Evolutionary conservation across 1,140 invertebrate species (phyloP).

Genomic region (Copidosoma floridanum): DNA sequence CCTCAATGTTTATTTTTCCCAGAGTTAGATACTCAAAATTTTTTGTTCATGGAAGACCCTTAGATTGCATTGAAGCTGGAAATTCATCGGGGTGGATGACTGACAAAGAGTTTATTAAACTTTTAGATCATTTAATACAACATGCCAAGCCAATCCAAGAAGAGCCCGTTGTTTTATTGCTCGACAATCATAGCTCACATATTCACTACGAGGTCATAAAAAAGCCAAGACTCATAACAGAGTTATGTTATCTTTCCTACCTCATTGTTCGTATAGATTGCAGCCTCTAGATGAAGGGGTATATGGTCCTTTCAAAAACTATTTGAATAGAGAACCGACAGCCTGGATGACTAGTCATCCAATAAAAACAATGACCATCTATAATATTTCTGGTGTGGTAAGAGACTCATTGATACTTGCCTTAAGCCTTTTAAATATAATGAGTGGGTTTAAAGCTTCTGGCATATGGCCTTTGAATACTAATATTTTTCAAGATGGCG

Average conservation of each 20-base stretch:
- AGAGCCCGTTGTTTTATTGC: too few species aligned
- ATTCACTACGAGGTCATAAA: background rate
- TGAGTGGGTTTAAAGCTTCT: conserved; percentile 35
- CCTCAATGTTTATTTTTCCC: too few species aligned
- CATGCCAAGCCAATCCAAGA: too few species aligned
- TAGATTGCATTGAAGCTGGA: too few species aligned
- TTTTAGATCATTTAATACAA: too few species aligned
- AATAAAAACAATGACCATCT: conserved; percentile 32
- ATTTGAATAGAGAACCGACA: conserved; percentile 22
- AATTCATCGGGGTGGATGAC: too few species aligned
- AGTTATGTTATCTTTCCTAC: conserved; percentile 51
- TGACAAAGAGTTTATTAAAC: too few species aligned
- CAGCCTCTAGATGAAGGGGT: conserved; percentile 51
- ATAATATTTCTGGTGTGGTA: conserved; percentile 39
- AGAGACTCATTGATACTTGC: conserved; percentile 32
- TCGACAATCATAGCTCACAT: conserved; percentile 27
- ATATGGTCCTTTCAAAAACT: conserved; percentile 51
- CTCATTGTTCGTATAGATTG: conserved; percentile 53
- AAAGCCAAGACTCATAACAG: conserved; percentile 37
- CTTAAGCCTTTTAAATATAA: conserved; percentile 45
- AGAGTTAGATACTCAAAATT: too few species aligned
- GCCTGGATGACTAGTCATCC: conserved; percentile 38
- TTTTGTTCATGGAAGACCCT: too few species aligned
- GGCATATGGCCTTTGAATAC: conserved; percentile 46
- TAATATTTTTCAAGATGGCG: conserved; percentile 43